Evolutionary conservation across 2,797 vertebrate genomes (phyloP), one percentile per base, ranked within the genome.

Genomic region (Fringilla coelebs): DNA sequence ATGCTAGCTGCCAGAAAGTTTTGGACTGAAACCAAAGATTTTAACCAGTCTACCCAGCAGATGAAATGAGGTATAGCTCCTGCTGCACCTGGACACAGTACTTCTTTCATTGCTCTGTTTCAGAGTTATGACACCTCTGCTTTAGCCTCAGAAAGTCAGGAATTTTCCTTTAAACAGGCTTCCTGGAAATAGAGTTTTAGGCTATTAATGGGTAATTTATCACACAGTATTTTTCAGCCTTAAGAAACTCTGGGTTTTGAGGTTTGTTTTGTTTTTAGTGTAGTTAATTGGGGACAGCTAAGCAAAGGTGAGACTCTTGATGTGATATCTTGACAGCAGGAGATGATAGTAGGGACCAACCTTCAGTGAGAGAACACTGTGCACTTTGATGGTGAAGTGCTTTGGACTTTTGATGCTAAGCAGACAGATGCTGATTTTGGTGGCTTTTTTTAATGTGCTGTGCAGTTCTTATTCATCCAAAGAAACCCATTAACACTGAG

Each of bases 151-250:
- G 96, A 97, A 98, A 84, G 81, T 96, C 92, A 96, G 94, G 96
- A 97, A 97, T 97, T 97, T 98, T 97, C 96, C 97, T 98, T 98
- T 97, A 97, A 97, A 97, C 92, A 93, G 41, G 60, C 96, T 98
- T 98, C 98, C 98, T 98, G 98, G 97, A 98, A 98, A 97, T 93
- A 94, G 91, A 92, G 88, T 93, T 97, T 96, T 96, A 95, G 91
- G 78, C 95, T 96, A 90, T 95, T 97, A 97, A 96, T 96, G 96
- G 94, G 93, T 96, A 97, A 96, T 98, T 98, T 98, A 97, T 98
- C 97, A 97, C 94, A 91, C 90, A 82, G 41, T 97, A 76, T 97
- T 97, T 98, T 96, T 97, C 96, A 96, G 86, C 88, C 72, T 67
- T 67, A 91, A 96, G 95, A 97, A 96, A 95, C 71, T 81, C 94